Conservation (phyloP, 2,888 invertebrate species). For the Mantis religiosa region DNA sequence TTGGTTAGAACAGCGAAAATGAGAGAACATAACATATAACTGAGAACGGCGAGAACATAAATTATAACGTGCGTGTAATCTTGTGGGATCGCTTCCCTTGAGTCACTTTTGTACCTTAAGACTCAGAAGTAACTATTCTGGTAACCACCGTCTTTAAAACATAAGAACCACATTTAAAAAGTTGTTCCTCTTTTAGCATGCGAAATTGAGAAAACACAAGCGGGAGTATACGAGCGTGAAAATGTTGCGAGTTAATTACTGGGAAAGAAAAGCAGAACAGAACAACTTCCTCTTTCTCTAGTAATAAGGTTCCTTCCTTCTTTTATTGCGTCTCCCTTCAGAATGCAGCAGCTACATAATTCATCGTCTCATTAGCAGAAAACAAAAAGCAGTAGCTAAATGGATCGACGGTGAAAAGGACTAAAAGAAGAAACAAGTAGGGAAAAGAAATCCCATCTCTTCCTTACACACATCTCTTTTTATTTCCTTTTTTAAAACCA, state of each 20-base stretch:
- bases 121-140: not conserved
- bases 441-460: not conserved
- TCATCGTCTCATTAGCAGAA: constrained; percentile 31
- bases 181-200: not conserved
- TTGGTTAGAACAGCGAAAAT: too few relatives aligned
- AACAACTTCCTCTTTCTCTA: not conserved
- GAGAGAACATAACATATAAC: too few relatives aligned
- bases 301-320: not conserved
- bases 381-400: constrained; percentile 27
- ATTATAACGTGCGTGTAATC: not conserved
- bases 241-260: not conserved
- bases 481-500: constrained; percentile 14
- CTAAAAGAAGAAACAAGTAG: not conserved
- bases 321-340: not conserved
- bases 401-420: constrained; percentile 14
- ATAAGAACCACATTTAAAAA: not conserved
- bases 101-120: not conserved
- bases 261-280: not conserved
- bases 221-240: not conserved
- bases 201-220: not conserved
- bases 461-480: not conserved
- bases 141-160: not conserved
- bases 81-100: not conserved
- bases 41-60: not conserved
- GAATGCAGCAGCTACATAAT: constrained; percentile 28